Conservation (phyloP, 2,113 vertebrate species). For the Boleophthalmus pectinirostris region DNA sequence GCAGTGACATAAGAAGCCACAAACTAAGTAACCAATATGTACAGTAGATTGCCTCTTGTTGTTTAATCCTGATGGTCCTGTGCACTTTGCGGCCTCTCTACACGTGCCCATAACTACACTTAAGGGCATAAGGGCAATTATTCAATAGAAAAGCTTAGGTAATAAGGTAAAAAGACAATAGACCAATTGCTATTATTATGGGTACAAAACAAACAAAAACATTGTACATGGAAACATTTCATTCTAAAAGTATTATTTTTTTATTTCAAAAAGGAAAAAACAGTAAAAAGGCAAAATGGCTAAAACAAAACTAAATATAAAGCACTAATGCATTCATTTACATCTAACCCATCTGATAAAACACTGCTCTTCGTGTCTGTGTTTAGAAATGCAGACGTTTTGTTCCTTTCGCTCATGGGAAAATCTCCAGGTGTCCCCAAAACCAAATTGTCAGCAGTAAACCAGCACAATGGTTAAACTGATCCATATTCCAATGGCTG, state of each 20-base stretch:
- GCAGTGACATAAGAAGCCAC: background rate
- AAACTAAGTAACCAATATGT: conserved; percentile 37
- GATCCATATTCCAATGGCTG: conserved; percentile 75
- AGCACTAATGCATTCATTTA: conserved; percentile 7
- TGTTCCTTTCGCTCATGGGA: conserved; percentile 56
- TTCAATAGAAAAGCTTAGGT: background rate
- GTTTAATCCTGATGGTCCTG: conserved; percentile 45
- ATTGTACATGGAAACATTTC: conserved; percentile 27
- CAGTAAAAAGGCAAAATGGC: conserved; percentile 38
- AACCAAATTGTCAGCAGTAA: conserved; percentile 70
- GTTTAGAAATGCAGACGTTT: background rate
- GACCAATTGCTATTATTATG: no score
- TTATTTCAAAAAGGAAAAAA: conserved; percentile 71
- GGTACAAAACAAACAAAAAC: conserved; percentile 15
- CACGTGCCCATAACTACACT: background rate
- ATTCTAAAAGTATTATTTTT: conserved; percentile 35
- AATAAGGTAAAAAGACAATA: background rate
- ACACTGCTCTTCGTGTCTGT: conserved; percentile 4
- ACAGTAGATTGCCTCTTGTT: conserved; percentile 12
- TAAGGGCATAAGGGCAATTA: background rate
- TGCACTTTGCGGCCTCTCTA: conserved; percentile 15
- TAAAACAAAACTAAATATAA: conserved; percentile 8
- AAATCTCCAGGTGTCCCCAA: conserved; percentile 78
- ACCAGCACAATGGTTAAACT: conserved; percentile 76
- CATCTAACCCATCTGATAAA: conserved; percentile 1